Base-by-base conservation (phyloP, 2,797 vertebrate genomes). In the Betta splendens region DNA sequence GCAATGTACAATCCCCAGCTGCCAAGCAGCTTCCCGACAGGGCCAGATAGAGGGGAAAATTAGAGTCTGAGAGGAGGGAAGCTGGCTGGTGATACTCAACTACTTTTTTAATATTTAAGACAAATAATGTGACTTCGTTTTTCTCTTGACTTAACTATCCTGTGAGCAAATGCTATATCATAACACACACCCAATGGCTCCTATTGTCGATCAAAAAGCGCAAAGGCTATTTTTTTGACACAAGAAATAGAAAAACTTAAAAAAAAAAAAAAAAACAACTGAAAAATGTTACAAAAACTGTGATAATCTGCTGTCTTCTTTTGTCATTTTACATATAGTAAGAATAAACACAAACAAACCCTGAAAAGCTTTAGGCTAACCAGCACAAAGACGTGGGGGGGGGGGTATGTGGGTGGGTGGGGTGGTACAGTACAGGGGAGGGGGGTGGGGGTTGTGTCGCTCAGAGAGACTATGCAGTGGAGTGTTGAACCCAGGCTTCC, bases 311-410 rank as follows among this genome's bases (percentile, higher is more conserved):
- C 85, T 88, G 82, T 92, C 79, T 81, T 79, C 61, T 36, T 65
- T 77, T 78, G 70, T 88, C 71, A 61, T 86, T 86, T 79, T 81
- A 79, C 83, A 86, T 84, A 87, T 81, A 80, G 68, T 83, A 79
- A 84, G 63, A 80, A 84, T 69, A 81, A 63, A 87, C 75, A 83
- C 59, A 85, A 86, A 83, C 74, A 84, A 91, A 87, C 87, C 86
- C 79, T 88, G 82, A 89, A 92, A 92, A 93, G 91, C 91, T 93
- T 92, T 92, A 93, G 89, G 91, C 82, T 90, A 92, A 92, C 90
- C 91, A 93, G 91, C 91, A 92, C 90, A 92, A 92, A 92, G 87
- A 90, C 77, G 68, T 64, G 81, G 80, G 64, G 5, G 55, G 58
- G 75, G 56, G 57, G 65, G 2, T 35, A 29, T 17, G 0, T 11